Percentiles rank a stretch among this genome's conserved stretches.
Evolutionary conservation across 1,140 invertebrate species (phyloP).

Genomic region (Prorops nasuta): DNA sequence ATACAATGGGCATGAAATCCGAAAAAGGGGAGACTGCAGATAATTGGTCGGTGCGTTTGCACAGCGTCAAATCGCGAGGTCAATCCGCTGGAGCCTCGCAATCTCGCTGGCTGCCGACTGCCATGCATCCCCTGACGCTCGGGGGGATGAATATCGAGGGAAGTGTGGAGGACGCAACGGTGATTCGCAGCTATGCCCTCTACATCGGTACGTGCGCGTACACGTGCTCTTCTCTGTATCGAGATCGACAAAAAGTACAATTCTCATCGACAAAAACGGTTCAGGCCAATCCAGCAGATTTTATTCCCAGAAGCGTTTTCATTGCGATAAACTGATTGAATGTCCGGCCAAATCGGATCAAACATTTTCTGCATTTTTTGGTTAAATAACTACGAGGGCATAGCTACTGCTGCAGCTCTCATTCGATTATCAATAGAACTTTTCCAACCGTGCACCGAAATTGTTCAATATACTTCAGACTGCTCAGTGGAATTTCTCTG

Average conservation of each 20-base stretch:
- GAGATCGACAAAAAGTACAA: constrained; percentile 9
- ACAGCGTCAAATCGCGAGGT: constrained; percentile 39
- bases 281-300: too few species aligned
- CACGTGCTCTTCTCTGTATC: constrained; percentile 27
- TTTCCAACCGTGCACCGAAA: too few species aligned
- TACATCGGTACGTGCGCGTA: constrained; percentile 13
- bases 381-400: too few species aligned
- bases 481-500: too few species aligned
- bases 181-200: constrained; percentile 18
- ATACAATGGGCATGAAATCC: constrained; percentile 31
- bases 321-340: too few species aligned
- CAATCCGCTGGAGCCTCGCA: constrained; percentile 23
- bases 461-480: too few species aligned
- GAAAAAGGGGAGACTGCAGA: constrained; percentile 34
- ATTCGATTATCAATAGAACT: too few species aligned
- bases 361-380: too few species aligned
- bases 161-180: constrained; percentile 26
- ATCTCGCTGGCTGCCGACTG: neutral
- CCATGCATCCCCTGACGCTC: neutral
- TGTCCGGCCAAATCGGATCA: too few species aligned
- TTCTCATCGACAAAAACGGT: too few species aligned
- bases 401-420: too few species aligned
- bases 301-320: too few species aligned
- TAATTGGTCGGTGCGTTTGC: constrained; percentile 42
- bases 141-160: constrained; percentile 29